Evolutionary conservation across 2,797 vertebrate genomes (phyloP), one percentile per base, ranked within the genome.

Genomic region (Syngnathus rostellatus): DNA sequence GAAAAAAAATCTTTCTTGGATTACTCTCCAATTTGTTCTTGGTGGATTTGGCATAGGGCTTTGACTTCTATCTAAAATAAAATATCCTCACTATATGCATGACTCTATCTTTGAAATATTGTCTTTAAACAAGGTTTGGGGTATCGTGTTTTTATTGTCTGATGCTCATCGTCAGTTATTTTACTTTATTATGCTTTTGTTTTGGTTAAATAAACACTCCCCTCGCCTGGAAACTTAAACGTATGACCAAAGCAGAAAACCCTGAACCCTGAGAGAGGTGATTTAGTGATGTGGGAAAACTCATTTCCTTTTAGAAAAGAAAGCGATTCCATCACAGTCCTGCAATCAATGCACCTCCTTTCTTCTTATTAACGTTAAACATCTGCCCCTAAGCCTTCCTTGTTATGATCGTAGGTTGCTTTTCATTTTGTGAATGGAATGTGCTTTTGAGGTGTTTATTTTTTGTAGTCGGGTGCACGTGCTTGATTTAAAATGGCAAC

Each of bases 1-100:
- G 82, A 12, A 12, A 73, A 78, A 31, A 79, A 72, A 79, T 84
- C 81, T 85, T 85, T 71, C 72, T 78, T 81, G 82, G 83, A 82
- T 80, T 81, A 75, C 45, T 12, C 66, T 75, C 62, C 71, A 60
- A 58, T 67, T 63, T 70, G 68, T 69, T 65, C 21, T 4, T 62
- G 40, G n/a, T 21, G 60, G 60, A 17, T 25, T 45, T 25, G 11
- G 21, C 60, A 41, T n/a, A 14, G 38, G 10, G 5, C 8, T 59
- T 59, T 59, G 37, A 6, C 37, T 40, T 39, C 41, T 7, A 17
- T 38, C 7, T 11, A 57, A 12, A 43, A 2, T 12, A 1, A 57
- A 16, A 8, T 5, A 37, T 38, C 3, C 51, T 21, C 21, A 54
- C 9, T 54, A 23, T 10, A 9, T 53, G 51, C 23, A 25, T 4